Evolutionary conservation across 2,113 vertebrate genomes (phyloP), one percentile per base, ranked within the genome.

Genomic region (Caretta caretta): DNA sequence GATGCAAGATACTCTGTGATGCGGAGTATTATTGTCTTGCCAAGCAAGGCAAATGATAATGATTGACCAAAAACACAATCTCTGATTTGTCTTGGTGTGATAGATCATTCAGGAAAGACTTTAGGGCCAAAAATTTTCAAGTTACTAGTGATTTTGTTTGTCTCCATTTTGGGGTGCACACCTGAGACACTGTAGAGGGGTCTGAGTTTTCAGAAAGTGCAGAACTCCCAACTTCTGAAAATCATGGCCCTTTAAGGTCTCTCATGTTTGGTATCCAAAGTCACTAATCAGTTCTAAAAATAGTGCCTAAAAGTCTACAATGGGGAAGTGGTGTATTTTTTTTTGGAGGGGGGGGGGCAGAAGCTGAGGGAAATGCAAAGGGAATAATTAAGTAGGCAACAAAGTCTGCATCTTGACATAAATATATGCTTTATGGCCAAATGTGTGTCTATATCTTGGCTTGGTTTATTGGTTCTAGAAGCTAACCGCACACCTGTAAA

Each of bases 81-180:
- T 69, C 50, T 86, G 86, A 5, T 91, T 95, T 94, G 20, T 88
- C 53, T 90, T 87, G 25, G 27, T 84, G 31, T 94, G 17, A 72
- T 75, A 89, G 93, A 84, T 11, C 54, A 50, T 90, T 56, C 49
- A 51, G 42, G 65, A 56, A 17, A 2, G 81, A 79, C 83, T 88
- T 76, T 42, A 5, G 83, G 80, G 35, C 51, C 59, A 80, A 46
- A 14, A 17, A 31, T 56, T 89, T 87, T 8, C 2, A 25, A 25
- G 72, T 75, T 38, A 46, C 38, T 11, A 42, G 20, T 12, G 22
- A 10, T 76, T 76, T 76, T 25, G 11, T 46, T 25, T 76, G 42
- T 46, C 12, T 46, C 72, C 72, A 25, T 46, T 10, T 80, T 57
- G 24, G 79, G 83, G 80, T 0, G 0, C 83, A 72, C 62, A 8